Evolutionary conservation across 2,797 vertebrate genomes (phyloP), one percentile per base, ranked within the genome.

Genomic region (Pipistrellus pygmaeus): DNA sequence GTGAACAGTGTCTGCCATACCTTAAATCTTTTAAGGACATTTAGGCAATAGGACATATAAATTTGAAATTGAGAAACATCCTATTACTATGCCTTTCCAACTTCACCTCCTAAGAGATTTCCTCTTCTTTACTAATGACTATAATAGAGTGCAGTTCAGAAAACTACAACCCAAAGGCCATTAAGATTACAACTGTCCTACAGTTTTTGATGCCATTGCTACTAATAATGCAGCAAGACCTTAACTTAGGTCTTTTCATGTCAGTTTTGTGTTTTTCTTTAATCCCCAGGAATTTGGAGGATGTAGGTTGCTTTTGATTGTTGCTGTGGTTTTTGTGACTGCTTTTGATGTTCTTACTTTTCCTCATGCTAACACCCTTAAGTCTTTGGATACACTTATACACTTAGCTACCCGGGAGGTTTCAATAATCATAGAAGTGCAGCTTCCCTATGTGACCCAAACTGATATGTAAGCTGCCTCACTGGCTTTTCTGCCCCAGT

Each of bases 341-440:
- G 3, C 1, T 75, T 38, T 60, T 72, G 20, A 30, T 44, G 5
- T 46, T 76, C 51, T 46, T 30, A 8, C 2, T 30, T 21, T 23
- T 5, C 13, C 17, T 12, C 8, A 53, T 0, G 2, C 6, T 17
- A n/a, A 13, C 44, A 35, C 0, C 2, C 2, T 1, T 30, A 57
- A 57, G 30, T 71, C 21, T 78, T 35, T 5, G 25, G 15, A 35
- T 57, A 8, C 0, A 38, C 12, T 94, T 17, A 30, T 57, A 5
- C 0, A 46, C 9, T 92, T 17, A 32, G 11, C 2, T 60, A 30
- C 18, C 25, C 46, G 6, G 20, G 21, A 51, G 35, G 17, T 0
- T 55, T 83, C 48, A 69, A 2, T 66, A 11, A 10, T 21, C 6
- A 75, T 13, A 20, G 72, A 1, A 8, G 1, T 51, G 6, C 1